Evolutionary conservation across 2,797 vertebrate species (phyloP).

Genomic region (Malurus leucopterus): DNA sequence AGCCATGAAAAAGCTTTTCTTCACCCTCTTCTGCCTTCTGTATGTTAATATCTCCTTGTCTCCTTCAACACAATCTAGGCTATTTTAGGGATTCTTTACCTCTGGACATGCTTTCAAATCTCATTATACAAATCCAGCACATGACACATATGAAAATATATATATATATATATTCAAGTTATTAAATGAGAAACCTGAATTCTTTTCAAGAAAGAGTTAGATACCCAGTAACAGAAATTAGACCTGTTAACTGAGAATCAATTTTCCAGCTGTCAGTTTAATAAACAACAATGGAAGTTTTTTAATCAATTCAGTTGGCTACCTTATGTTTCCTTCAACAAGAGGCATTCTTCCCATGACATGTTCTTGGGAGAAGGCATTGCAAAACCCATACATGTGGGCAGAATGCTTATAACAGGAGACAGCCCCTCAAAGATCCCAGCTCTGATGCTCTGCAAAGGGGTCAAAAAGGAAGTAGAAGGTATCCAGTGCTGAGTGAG

Average conservation of each 20-base stretch:
- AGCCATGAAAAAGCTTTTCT: constrained; percentile 12
- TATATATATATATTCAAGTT: not conserved
- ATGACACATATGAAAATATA: not conserved
- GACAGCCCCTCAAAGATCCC: not conserved
- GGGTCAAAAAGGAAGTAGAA: not conserved
- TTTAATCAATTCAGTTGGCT: not conserved
- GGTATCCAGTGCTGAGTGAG: not conserved
- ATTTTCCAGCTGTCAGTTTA: constrained; percentile 17
- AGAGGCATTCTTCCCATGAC: not conserved
- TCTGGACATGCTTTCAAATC: constrained; percentile 37
- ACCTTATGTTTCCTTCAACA: not conserved
- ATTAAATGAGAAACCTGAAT: constrained; percentile 9
- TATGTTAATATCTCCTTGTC: constrained; percentile 18
- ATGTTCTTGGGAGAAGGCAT: not conserved
- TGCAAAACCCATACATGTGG: not conserved
- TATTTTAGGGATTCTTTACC: constrained; percentile 27
- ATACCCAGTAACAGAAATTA: constrained; percentile 2
- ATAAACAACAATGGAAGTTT: not conserved
- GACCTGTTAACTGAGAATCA: not conserved
- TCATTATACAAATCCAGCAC: constrained; percentile 42
- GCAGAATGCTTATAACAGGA: not conserved
- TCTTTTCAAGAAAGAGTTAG: not conserved
- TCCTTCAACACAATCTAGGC: not conserved
- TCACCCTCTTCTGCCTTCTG: not conserved
- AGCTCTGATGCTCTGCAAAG: not conserved